Percentiles rank a stretch among this genome's conserved stretches.
Conservation (phyloP, 2,888 invertebrate genomes). For the Yponomeuta sedellus region DNA sequence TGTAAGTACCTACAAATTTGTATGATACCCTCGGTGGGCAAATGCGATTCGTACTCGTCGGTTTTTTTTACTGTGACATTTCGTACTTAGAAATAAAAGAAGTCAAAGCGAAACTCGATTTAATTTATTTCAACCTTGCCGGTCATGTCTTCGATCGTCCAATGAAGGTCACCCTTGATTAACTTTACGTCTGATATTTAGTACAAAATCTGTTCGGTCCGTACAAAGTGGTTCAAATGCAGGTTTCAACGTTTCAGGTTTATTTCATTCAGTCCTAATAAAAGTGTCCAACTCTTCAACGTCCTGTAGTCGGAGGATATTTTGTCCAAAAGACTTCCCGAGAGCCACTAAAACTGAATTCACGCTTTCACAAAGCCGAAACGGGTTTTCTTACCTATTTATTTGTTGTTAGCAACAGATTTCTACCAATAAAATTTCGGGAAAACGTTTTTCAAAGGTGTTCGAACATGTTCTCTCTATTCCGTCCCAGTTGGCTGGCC, state of each 20-base stretch:
- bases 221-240: neutral
- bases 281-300: too few species aligned
- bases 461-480: constrained; percentile 14
- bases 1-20: too few species aligned
- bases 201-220: neutral
- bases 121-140: neutral
- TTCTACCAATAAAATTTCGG: neutral
- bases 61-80: too few species aligned
- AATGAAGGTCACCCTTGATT: neutral
- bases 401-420: neutral
- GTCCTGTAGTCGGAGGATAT: too few species aligned
- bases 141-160: neutral
- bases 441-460: constrained; percentile 8
- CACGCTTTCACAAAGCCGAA: too few species aligned
- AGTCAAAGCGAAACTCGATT: neutral
- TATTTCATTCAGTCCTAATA: too few species aligned
- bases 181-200: neutral
- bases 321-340: too few species aligned
- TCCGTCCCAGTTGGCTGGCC: constrained; percentile 41
- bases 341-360: too few species aligned
- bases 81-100: neutral
- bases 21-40: too few species aligned
- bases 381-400: too few species aligned
- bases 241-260: too few species aligned
- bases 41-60: too few species aligned